Base-by-base conservation (phyloP, 2,888 invertebrate species). In the Sipunculus nudus region DNA sequence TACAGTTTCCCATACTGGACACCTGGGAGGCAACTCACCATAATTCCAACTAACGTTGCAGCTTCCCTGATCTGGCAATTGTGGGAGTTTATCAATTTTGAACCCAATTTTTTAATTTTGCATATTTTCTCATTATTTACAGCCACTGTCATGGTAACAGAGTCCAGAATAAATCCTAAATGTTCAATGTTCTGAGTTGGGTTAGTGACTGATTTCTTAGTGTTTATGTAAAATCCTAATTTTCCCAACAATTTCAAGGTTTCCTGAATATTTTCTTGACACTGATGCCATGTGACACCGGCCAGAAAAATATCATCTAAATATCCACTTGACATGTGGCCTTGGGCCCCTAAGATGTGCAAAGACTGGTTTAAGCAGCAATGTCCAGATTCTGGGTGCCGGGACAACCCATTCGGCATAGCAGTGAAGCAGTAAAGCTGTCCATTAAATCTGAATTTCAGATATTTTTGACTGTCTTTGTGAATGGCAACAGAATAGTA, bases 141-240 rank as follows among this genome's bases (percentile, higher is more conserved):
- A n/a, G n/a, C n/a, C n/a, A 59, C 62, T 13, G 46, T 61, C 63
- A 63, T 68, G n/a, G 47, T 35, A 13, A 21, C 26, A 29, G 67
- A 67, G 40, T 67, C 59, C 10, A 71, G 38, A 4, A 59, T 13
- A 53, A 69, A 71, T 4, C 65, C 62, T 13, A 64, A 38, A 38
- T 65, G 67, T 16, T 38, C 39, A 21, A 65, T 38, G 13, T 47
- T 19, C 45, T 60, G 53, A 23, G 53, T 49, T 13, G 65, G 63
- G 2, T n/a, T 5, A 2, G 61, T 23, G 3, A 58, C 49, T 16
- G 65, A 68, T 45, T 63, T 68, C 3, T 53, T 48, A 16, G 50
- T 48, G 38, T 68, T 54, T 19, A 63, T 40, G 4, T 54, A 28
- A 38, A 68, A 63, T 13, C 63, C 63, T 16, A 61, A n/a, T 19